Base-by-base conservation (phyloP, 2,888 invertebrate genomes). In the Nematopogon swammerdamellus region DNA sequence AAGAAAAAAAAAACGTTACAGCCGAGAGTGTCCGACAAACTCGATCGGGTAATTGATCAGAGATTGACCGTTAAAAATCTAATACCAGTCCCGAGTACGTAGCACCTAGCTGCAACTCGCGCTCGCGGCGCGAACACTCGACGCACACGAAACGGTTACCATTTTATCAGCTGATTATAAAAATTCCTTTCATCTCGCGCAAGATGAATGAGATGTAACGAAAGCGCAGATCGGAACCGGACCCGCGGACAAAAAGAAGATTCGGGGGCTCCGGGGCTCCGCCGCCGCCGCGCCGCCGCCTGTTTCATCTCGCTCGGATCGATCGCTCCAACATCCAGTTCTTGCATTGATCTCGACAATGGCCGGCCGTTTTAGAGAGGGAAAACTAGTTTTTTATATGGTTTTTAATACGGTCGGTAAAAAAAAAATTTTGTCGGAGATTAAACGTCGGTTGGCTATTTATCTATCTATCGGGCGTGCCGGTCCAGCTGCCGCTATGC, bases 261-360 rank as follows among this genome's bases (percentile, higher is more conserved):
- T 36, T 36, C n/a, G 36, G 8, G 36, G 25, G n/a, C n/a, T n/a
- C n/a, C n/a, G n/a, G n/a, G n/a, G n/a, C n/a, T 25, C 25, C 25
- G 25, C 25, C 25, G 25, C 25, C 25, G n/a, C n/a, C n/a, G n/a
- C n/a, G n/a, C n/a, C n/a, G n/a, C n/a, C n/a, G n/a, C n/a, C n/a
- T n/a, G n/a, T n/a, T n/a, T n/a, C n/a, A 10, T 25, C 10, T 25
- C 10, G 25, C 25, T 25, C 10, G 25, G 4, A 10, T 25, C 25
- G n/a, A 18, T 44, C 17, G 44, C 3, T n/a, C 2, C 77, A 76
- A 77, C 79, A 73, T 76, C 79, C 77, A 76, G 77, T 77, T 75
- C 36, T 65, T 75, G 66, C 70, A 67, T 65, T 68, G 67, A 70
- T 70, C 70, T 68, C 64, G 59, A 74, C 75, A 73, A 72, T 72